Evolutionary conservation across 2,113 vertebrate species (phyloP).

Genomic region (Dolichallabes microphthalmus): DNA sequence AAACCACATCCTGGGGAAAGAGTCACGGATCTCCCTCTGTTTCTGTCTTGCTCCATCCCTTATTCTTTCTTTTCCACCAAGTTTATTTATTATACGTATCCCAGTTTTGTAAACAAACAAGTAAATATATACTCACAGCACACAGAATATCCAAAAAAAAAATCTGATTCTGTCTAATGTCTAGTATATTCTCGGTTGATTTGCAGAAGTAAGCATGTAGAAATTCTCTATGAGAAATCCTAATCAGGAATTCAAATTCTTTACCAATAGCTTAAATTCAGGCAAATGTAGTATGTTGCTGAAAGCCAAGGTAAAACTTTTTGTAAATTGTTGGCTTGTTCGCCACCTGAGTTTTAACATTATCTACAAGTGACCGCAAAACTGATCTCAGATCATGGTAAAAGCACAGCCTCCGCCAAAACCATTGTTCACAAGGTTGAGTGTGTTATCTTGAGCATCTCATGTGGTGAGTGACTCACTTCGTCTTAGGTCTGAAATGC

Average conservation of each 20-base stretch:
- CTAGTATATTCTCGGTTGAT: background rate
- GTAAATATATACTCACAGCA: constrained; percentile 15
- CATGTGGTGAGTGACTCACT: constrained; percentile 54
- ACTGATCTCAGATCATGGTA: constrained; percentile 47
- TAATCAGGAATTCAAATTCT: background rate
- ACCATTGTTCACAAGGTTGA: constrained; percentile 49
- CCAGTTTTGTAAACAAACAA: constrained; percentile 4
- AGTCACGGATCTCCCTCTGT: constrained; percentile 57
- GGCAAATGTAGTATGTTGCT: constrained; percentile 8
- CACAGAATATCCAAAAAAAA: background rate
- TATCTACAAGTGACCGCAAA: constrained; percentile 41
- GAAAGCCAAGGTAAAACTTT: background rate
- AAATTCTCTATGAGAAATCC: background rate
- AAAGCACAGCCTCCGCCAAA: constrained; percentile 21
- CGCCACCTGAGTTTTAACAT: constrained; percentile 32
- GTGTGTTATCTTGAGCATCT: constrained; percentile 48
- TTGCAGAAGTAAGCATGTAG: background rate
- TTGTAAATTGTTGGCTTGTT: constrained; percentile 18
- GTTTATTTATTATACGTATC: constrained; percentile 35
- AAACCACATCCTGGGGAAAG: constrained; percentile 65
- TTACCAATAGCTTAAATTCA: background rate
- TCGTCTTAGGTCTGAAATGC: constrained; percentile 44
- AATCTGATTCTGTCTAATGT: background rate
- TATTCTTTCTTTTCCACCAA: constrained; percentile 27
- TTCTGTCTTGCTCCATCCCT: constrained; percentile 30